phyloP scores from a whole-genome alignment of 2,113 vertebrate genomes.

The Alaudala cheleensis region DNA sequence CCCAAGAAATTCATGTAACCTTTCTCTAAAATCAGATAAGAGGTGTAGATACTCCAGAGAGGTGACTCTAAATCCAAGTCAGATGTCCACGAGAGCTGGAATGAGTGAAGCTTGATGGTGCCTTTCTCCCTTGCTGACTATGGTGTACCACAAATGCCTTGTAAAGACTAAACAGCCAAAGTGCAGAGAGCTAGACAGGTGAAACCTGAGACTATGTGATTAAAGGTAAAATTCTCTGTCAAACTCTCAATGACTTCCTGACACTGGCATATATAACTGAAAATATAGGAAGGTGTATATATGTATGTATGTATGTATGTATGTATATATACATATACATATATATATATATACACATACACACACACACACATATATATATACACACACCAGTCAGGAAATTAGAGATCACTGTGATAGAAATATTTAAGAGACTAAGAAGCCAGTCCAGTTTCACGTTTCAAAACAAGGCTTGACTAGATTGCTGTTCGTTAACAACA shows the following conservation, averaged over 20 bases:
- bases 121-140: neutral
- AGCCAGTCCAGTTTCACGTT: neutral
- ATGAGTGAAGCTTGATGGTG: neutral
- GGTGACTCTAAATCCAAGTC: neutral
- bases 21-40: neutral
- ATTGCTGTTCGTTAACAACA: neutral
- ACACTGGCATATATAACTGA: neutral
- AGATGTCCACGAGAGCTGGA: neutral
- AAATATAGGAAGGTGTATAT: neutral
- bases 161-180: neutral
- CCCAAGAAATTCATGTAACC: neutral
- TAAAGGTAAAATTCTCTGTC: neutral
- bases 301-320: neutral
- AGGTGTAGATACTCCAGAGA: neutral
- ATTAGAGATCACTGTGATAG: neutral
- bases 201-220: neutral
- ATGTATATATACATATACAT: no score
- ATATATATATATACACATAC: no score
- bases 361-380: no score
- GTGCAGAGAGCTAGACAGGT: neutral
- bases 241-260: neutral
- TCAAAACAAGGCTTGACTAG: neutral
- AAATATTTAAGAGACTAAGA: neutral
- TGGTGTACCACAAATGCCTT: neutral
- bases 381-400: neutral